Evolutionary conservation across 2,888 invertebrate genomes (phyloP), one percentile per base, ranked within the genome.

Genomic region (Drosophila formosana): DNA sequence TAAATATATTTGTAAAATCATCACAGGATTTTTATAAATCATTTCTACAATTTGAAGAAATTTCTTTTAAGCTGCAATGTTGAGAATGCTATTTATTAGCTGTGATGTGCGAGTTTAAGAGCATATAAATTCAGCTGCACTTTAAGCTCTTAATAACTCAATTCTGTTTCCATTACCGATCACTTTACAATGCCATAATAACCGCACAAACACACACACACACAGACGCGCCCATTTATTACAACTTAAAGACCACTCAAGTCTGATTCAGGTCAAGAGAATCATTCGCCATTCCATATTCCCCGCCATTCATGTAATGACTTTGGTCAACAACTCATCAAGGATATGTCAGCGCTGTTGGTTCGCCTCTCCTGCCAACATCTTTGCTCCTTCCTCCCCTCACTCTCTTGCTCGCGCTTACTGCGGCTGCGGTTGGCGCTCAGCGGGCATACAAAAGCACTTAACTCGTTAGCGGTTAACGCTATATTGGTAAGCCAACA

Each of bases 241-340:
- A 51, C 37, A 58, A 67, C 65, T 70, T 71, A 69, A 80, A 66
- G 66, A 39, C 51, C 67, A 60, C 64, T 57, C 53, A 62, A 72
- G 61, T 56, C 51, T 49, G 60, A 72, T 77, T 67, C 74, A 67
- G 88, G 84, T 78, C 74, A 79, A 68, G 51, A 52, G 71, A 49
- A 62, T 63, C 66, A 67, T 78, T 82, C 58, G 56, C 56, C 62
- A 70, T 52, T 64, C 68, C 71, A 66, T 55, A 51, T n/a, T 55
- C 57, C 51, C 60, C 50, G 61, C 62, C 62, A 53, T 63, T 57
- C 68, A 57, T 69, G 88, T 83, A 83, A 88, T 88, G 82, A 82
- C 77, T 88, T 72, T 85, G 85, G 88, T 83, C 89, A 88, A 79
- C 87, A 88, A 83, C 83, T 83, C 87, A 81, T 88, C 87, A 79